Conservation (phyloP, 2,797 vertebrate genomes). For the Pyrocephalus nanus region DNA sequence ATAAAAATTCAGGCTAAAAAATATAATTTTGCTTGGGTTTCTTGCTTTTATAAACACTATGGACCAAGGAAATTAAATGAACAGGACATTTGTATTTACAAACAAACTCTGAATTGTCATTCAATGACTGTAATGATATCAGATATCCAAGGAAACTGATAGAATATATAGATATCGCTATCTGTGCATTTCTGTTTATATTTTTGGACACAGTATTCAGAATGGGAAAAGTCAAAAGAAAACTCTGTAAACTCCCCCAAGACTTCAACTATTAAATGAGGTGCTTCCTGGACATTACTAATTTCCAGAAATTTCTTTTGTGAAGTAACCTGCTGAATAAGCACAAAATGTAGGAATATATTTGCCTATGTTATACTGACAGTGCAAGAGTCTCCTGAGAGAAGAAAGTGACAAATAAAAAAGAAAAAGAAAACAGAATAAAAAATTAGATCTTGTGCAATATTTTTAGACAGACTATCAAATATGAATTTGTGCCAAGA, state of each 20-base stretch:
- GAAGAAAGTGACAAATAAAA: not conserved
- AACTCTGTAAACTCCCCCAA: not conserved
- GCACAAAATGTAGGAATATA: not conserved
- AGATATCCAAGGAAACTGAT: not conserved
- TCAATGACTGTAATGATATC: not conserved
- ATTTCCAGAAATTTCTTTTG: not conserved
- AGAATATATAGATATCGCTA: not conserved
- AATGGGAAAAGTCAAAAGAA: not conserved
- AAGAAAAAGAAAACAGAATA: not conserved
- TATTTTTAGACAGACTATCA: not conserved
- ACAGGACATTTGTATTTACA: not conserved
- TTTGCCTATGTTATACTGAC: not conserved
- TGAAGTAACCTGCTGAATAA: not conserved
- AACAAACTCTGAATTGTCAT: not conserved
- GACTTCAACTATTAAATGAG: not conserved
- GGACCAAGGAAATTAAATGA: not conserved
- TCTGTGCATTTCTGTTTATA: not conserved
- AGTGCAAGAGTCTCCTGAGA: not conserved
- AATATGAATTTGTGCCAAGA: not conserved
- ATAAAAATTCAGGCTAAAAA: not conserved
- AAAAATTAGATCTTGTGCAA: not conserved
- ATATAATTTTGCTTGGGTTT: not conserved
- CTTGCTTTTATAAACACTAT: not conserved
- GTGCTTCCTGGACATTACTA: not conserved
- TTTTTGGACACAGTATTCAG: not conserved